Conservation (phyloP, 2,113 vertebrate genomes). For the Planiliza haematocheilus region DNA sequence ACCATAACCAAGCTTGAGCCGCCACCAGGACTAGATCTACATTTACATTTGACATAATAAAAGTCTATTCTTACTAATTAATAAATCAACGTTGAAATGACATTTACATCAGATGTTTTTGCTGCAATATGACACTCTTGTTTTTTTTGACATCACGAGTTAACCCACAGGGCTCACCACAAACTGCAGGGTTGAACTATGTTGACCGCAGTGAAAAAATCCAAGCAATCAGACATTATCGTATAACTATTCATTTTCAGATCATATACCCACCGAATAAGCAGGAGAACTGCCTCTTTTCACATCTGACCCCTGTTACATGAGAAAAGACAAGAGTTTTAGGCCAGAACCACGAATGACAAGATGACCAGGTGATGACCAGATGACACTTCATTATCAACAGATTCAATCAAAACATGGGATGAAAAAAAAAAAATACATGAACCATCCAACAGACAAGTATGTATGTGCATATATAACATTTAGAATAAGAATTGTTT, state of each 20-base stretch:
- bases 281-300: slow-evolving; percentile 78
- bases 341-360: not conserved
- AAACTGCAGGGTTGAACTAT: not conserved
- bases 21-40: no score
- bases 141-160: not conserved
- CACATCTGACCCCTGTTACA: slow-evolving; percentile 70
- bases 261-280: slow-evolving; percentile 68
- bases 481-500: no score
- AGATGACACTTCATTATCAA: not conserved
- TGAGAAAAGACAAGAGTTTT: slow-evolving; percentile 6
- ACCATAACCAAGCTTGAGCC: no score
- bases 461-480: no score
- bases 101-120: not conserved
- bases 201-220: not conserved
- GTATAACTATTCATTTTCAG: not conserved
- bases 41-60: not conserved
- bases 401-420: no score
- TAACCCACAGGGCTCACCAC: not conserved
- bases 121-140: not conserved
- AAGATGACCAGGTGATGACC: not conserved
- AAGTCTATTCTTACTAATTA: not conserved
- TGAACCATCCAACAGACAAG: no score
- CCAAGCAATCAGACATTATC: not conserved
- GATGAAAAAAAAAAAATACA: no score
- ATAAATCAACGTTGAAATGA: not conserved